Base-by-base conservation (phyloP, 2,888 invertebrate genomes). In the Volucella bombylans region DNA sequence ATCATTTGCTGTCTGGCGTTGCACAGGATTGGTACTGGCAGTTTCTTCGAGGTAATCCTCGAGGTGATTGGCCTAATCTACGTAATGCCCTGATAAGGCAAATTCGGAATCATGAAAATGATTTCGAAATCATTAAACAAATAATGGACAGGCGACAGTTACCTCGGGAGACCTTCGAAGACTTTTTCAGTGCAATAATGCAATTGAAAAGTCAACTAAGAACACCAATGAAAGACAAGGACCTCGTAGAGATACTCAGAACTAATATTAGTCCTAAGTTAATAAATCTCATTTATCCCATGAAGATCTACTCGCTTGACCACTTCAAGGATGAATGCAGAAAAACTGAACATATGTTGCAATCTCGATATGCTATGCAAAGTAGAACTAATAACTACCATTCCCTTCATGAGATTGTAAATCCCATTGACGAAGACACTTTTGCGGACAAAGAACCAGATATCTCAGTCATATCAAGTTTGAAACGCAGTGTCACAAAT, bases 11-110 rank as follows among this genome's bases (percentile, higher is more conserved):
- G 57, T 1, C 49, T 12, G 76, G 55, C 1, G 64, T 43, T 61
- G 76, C 80, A 4, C 69, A 71, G 41, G 76, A 77, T 55, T 86
- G 80, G 80, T 86, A 57, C 57, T 80, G 80, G 64, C 67, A 81
- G 10, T 77, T 41, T 64, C n/a, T n/a, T n/a, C n/a, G n/a, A n/a
- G n/a, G 18, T 18, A 54, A 62, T 47, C 59, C 59, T 4, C 4
- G 61, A 14, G 23, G 64, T 12, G 52, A 65, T 23, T 79, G 73
- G 73, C 39, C 45, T n/a, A 31, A 11, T 2, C 41, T 81, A 8
- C 68, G 80, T 11, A 31, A n/a, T 41, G 18, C 68, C 1, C 31
- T 81, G 4, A 45, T 71, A 11, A 50, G 57, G 2, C 55, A 64
- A 14, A 72, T 79, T 55, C 49, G 41, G 50, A 67, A 62, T 52